phyloP scores from a whole-genome alignment of 2,797 vertebrate genomes.

The Huso huso region DNA sequence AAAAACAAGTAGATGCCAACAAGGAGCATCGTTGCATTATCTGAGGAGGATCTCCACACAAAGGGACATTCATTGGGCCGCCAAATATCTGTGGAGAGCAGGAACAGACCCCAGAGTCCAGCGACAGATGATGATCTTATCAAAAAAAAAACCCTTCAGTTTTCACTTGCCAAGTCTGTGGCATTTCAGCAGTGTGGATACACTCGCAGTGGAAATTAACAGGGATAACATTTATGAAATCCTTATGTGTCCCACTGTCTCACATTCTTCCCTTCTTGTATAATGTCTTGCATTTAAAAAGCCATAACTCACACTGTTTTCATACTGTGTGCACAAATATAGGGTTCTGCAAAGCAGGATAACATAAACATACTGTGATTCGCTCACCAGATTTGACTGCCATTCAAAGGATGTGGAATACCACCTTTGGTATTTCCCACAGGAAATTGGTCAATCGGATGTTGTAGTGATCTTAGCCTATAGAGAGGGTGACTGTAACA shows the following conservation, averaged over 20 bases:
- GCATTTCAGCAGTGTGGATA: slow-evolving; percentile 52
- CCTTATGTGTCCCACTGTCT: slow-evolving; percentile 18
- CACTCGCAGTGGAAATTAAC: slow-evolving; percentile 22
- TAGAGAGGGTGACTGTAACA: too few species aligned
- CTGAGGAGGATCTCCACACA: slow-evolving; percentile 62
- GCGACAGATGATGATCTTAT: slow-evolving; percentile 81
- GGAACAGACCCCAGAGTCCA: slow-evolving; percentile 65
- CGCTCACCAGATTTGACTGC: neutral
- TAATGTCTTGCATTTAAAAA: too few species aligned
- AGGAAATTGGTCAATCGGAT: too few species aligned
- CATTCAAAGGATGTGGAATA: neutral
- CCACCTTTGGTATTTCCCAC: neutral
- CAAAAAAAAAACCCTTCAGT: slow-evolving; percentile 43
- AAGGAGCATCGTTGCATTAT: slow-evolving; percentile 65
- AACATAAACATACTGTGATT: neutral
- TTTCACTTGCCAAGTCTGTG: slow-evolving; percentile 56
- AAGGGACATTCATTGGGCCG: slow-evolving; percentile 71
- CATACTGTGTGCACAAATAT: too few species aligned
- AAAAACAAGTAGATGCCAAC: slow-evolving; percentile 49
- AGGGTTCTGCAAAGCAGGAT: too few species aligned
- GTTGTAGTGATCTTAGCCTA: too few species aligned
- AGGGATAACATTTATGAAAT: slow-evolving; percentile 28
- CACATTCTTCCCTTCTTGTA: slow-evolving; percentile 13
- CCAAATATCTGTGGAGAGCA: slow-evolving; percentile 70
- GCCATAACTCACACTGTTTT: too few species aligned